phyloP scores from a whole-genome alignment of 2,113 vertebrate genomes.

The Pseudonaja textilis region DNA sequence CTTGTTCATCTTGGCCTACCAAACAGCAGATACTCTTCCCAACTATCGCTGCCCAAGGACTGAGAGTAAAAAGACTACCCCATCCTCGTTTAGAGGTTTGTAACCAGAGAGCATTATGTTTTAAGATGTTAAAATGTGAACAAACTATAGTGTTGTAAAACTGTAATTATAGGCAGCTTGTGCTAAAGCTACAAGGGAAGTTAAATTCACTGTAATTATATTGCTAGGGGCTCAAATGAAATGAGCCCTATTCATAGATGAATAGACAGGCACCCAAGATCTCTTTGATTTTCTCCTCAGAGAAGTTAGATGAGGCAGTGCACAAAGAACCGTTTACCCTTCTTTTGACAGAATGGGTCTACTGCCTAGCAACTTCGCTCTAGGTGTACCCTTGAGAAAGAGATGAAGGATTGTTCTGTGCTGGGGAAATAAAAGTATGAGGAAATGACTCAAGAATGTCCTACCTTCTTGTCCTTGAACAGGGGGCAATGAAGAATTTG shows the following conservation, averaged over 20 bases:
- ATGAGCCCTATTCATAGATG: background rate
- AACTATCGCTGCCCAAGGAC: background rate
- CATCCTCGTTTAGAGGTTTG: background rate
- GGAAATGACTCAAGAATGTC: background rate
- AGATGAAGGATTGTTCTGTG: background rate
- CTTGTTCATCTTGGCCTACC: background rate
- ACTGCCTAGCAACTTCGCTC: background rate
- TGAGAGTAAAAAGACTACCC: background rate
- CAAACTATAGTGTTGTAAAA: slow-evolving; percentile 2
- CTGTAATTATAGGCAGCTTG: slow-evolving; percentile 1
- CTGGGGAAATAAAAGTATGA: background rate
- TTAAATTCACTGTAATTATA: slow-evolving; percentile 22
- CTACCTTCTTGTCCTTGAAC: background rate
- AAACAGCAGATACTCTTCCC: background rate
- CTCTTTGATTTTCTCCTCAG: background rate
- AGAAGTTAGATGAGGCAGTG: background rate
- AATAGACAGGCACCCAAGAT: background rate
- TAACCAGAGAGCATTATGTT: slow-evolving; percentile 14
- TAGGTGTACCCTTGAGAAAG: background rate
- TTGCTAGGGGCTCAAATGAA: slow-evolving; percentile 7
- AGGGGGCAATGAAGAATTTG: background rate
- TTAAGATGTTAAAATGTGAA: slow-evolving; percentile 15
- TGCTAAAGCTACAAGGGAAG: slow-evolving; percentile 12
- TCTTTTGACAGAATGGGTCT: background rate
- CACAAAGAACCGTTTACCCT: background rate